Conservation (phyloP, 2,888 invertebrate species). For the Pyrrhosoma nymphula region DNA sequence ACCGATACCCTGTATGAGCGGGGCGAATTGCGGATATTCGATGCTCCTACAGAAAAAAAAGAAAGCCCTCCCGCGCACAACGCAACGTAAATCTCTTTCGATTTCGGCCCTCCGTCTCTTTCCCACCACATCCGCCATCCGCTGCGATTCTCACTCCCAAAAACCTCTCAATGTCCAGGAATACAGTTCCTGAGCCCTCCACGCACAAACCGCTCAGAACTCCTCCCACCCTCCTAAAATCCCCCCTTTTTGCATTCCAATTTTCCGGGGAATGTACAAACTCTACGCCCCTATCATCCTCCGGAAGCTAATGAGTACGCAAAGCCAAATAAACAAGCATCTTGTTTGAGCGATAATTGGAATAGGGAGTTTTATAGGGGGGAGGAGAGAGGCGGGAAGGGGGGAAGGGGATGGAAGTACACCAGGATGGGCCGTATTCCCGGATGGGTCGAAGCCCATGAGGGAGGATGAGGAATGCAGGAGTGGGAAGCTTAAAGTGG, state of each 20-base stretch:
- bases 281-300: slow-evolving; percentile 44
- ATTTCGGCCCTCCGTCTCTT: not conserved
- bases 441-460: no score
- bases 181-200: not conserved
- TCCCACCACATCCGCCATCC: not conserved
- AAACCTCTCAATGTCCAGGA: not conserved
- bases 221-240: not conserved
- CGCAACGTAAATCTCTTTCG: not conserved
- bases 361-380: not conserved
- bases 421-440: no score
- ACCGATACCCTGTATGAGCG: not conserved
- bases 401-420: not conserved
- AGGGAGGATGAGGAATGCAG: no score
- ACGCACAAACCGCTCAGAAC: not conserved
- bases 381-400: not conserved
- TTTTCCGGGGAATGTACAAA: slow-evolving; percentile 31
- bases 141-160: no score
- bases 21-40: not conserved
- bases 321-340: slow-evolving; percentile 55
- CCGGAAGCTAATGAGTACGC: slow-evolving; percentile 50
- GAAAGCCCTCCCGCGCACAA: not conserved
- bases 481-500: no score
- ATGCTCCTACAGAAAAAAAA: not conserved
- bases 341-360: slow-evolving; percentile 64
- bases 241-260: not conserved